A percentile compares a stretch with the other conserved stretches of the same genome.
phyloP scores from a whole-genome alignment of 2,797 vertebrate species.

The Schizothorax lantsangensis region DNA sequence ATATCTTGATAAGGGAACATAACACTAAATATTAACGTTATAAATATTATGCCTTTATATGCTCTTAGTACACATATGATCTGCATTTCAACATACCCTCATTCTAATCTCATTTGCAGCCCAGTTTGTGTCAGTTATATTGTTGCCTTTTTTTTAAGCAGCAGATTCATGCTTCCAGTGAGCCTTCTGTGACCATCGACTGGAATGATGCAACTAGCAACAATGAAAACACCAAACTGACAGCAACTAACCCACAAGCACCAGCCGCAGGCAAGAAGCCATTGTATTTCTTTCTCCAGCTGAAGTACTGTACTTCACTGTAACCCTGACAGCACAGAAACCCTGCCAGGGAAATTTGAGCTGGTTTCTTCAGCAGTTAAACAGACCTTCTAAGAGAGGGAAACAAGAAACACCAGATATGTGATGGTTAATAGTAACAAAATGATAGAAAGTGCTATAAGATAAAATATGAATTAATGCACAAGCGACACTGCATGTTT shows the following conservation, averaged over 20 bases:
- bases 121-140: background rate
- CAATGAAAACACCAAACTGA: slow-evolving; percentile 59
- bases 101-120: background rate
- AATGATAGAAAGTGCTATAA: background rate
- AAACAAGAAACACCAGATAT: background rate
- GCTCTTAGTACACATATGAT: background rate
- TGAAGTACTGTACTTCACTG: slow-evolving; percentile 42
- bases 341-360: slow-evolving; percentile 45
- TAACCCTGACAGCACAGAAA: slow-evolving; percentile 54
- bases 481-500: background rate
- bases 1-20: background rate
- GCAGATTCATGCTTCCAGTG: slow-evolving; percentile 62
- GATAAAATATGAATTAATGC: background rate
- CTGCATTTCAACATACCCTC: background rate
- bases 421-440: background rate
- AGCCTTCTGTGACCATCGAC: slow-evolving; percentile 57
- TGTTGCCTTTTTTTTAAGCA: slow-evolving; percentile 26
- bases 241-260: slow-evolving; percentile 41
- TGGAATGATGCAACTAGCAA: slow-evolving; percentile 52
- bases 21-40: background rate
- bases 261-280: slow-evolving; percentile 63
- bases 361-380: slow-evolving; percentile 60
- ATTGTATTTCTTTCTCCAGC: slow-evolving; percentile 36
- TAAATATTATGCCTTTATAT: background rate
- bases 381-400: background rate